phyloP scores from a whole-genome alignment of 1,140 invertebrate species.

The Bradysia coprophila region DNA sequence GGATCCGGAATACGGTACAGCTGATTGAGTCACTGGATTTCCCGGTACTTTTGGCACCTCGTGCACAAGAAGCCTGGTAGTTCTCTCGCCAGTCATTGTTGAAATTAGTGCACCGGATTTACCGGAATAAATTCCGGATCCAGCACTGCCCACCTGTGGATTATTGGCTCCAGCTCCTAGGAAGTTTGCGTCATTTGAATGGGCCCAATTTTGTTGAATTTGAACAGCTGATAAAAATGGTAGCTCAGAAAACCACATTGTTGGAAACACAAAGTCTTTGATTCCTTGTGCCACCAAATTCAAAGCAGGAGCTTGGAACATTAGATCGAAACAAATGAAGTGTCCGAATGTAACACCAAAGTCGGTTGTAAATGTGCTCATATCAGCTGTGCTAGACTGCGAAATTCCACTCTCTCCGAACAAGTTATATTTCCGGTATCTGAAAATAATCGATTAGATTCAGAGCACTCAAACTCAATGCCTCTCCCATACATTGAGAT shows the following conservation, averaged over 20 bases:
- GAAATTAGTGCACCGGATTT: constrained; percentile 21
- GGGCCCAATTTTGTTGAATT: constrained; percentile 29
- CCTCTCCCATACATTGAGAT: not conserved
- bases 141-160: constrained; percentile 26
- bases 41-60: not conserved
- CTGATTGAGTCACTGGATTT: not conserved
- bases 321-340: constrained; percentile 58
- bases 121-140: constrained; percentile 34
- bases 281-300: constrained; percentile 28
- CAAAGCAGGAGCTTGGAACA: constrained; percentile 40
- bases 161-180: constrained; percentile 29
- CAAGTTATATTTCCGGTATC: not conserved
- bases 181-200: constrained; percentile 29
- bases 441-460: not conserved
- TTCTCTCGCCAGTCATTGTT: constrained; percentile 10
- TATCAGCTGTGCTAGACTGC: not conserved
- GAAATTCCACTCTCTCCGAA: not conserved
- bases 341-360: constrained; percentile 54
- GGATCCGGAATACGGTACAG: not conserved
- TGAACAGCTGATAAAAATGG: constrained; percentile 37
- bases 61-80: not conserved
- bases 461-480: not conserved
- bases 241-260: constrained; percentile 44
- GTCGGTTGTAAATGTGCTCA: constrained; percentile 37
- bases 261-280: constrained; percentile 44